phyloP scores from a whole-genome alignment of 2,797 vertebrate species.

The Pseudochirops cupreus region DNA sequence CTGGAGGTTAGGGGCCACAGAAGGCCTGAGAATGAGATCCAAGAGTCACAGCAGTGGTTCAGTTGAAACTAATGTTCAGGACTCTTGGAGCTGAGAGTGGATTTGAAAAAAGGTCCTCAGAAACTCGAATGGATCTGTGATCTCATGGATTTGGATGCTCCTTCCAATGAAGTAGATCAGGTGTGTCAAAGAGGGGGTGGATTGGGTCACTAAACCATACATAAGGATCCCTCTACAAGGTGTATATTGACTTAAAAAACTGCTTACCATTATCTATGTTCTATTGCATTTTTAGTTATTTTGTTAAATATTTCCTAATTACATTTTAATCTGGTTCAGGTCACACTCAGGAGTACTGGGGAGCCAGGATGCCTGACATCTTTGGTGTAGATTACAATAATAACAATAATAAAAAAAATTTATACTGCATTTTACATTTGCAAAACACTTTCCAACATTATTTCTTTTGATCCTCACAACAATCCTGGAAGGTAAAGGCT shows the following conservation, averaged over 20 bases:
- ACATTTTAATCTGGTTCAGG: background rate
- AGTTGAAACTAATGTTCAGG: background rate
- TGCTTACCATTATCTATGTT: background rate
- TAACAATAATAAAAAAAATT: too few species aligned
- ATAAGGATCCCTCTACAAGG: background rate
- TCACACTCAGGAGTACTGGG: background rate
- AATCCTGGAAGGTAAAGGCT: background rate
- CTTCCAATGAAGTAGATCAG: background rate
- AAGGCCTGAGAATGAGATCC: background rate
- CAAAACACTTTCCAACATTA: background rate
- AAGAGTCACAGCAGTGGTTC: background rate
- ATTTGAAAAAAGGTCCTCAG: background rate
- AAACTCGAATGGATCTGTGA: background rate
- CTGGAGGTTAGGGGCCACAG: background rate
- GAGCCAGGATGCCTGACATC: background rate
- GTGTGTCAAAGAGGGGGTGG: background rate
- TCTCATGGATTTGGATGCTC: background rate
- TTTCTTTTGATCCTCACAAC: background rate
- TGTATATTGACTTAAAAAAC: background rate
- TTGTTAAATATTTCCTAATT: background rate
- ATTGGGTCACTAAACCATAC: background rate
- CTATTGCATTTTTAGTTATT: background rate
- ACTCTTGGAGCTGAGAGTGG: background rate
- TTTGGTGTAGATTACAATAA: background rate
- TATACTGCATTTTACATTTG: background rate